Base-by-base conservation (phyloP, 2,113 vertebrate species). In the Hippoglossus stenolepis region DNA sequence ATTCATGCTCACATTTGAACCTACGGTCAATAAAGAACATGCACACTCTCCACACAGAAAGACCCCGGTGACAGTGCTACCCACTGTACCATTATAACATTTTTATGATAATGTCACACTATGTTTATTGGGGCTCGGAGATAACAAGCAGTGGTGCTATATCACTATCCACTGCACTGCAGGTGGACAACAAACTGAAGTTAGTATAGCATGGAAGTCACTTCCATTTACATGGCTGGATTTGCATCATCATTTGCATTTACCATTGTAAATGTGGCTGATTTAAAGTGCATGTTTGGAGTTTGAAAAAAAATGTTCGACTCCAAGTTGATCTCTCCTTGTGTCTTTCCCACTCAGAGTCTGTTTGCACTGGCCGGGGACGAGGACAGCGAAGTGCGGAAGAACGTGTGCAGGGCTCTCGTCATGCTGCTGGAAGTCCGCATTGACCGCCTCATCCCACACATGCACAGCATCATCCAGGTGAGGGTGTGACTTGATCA, bases 391-490 rank as follows among this genome's bases (percentile, higher is more conserved):
- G 97, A 98, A 82, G 97, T 98, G 73, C 90, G 97, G 24, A 98
- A 98, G 92, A 98, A 98, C 0, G 97, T 98, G 24, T 98, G 97
- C 89, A 91, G 97, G 0, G 97, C 97, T 0, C 90, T 98, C 65
- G 97, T 98, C 65, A 98, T 98, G 97, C 94, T 98, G 77, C 90
- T 98, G 79, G 97, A 98, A 90, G 97, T 98, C 61, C 95, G 97
- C 9, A 98, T 98, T 0, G 97, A 98, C 79, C 94, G 97, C 20
- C 96, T 98, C 38, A 96, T 98, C 58, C 97, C 97, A 0, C 97
- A 98, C 91, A 98, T 98, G 97, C 97, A 98, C 92, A 98, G 97
- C 90, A 98, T 98, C 87, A 97, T 98, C 82, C 96, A 98, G 96
- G 97, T 97, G 69, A 74, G 89, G 13, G 1, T 13, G n/a, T 59